Conservation (phyloP, 1,140 invertebrate genomes). For the Anoplolepis gracilipes region DNA sequence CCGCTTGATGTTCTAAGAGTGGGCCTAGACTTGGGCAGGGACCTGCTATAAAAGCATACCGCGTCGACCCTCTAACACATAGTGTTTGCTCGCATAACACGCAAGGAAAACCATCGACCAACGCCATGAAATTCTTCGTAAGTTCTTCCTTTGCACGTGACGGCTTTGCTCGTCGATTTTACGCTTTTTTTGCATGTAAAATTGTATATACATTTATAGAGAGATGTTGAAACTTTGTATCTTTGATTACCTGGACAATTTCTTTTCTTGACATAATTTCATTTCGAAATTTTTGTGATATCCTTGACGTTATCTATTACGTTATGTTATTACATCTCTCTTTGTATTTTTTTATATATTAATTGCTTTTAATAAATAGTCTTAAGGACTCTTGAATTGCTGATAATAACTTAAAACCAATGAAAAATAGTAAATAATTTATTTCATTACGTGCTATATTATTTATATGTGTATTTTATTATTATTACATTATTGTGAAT, state of each 20-base stretch:
- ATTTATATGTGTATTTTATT: neutral
- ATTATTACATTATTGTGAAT: neutral
- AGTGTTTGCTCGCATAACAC: slow-evolving; percentile 80
- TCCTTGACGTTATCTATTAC: neutral
- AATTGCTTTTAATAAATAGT: neutral
- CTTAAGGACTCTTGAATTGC: too few relatives aligned
- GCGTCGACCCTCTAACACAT: slow-evolving; percentile 78
- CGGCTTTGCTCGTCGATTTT: neutral
- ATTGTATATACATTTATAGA: neutral
- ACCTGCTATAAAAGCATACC: slow-evolving; percentile 84
- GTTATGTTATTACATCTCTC: neutral
- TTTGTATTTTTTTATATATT: neutral
- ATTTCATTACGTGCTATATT: neutral
- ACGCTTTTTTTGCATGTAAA: neutral
- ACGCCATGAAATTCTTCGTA: slow-evolving; percentile 83
- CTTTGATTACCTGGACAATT: slow-evolving; percentile 8
- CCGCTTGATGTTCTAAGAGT: slow-evolving; percentile 76
- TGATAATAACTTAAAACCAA: neutral
- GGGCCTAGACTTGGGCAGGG: slow-evolving; percentile 79
- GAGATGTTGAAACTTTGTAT: neutral
- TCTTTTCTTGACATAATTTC: neutral
- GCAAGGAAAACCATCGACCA: slow-evolving; percentile 78
- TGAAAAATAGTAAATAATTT: neutral
- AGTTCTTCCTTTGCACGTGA: slow-evolving; percentile 69
- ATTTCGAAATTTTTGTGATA: neutral